Evolutionary conservation across 2,888 invertebrate genomes (phyloP).

Genomic region (Yponomeuta evonymella): DNA sequence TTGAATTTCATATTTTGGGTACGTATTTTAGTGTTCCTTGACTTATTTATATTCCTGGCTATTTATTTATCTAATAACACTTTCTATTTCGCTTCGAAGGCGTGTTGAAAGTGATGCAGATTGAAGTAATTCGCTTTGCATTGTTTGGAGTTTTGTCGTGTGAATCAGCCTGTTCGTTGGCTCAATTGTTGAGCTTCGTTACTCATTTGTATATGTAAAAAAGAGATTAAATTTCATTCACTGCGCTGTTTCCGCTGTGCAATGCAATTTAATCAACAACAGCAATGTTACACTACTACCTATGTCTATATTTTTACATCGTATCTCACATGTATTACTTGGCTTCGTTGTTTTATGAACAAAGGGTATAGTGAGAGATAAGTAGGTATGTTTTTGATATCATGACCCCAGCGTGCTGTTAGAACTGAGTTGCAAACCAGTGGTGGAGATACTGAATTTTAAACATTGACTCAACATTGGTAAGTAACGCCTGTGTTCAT

Average conservation of each 20-base stretch:
- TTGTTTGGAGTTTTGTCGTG: slow-evolving; percentile 8
- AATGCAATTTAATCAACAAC: neutral
- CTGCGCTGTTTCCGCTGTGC: slow-evolving; percentile 15
- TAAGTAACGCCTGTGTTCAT: too few relatives aligned
- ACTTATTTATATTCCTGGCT: neutral
- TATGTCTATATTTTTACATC: too few relatives aligned
- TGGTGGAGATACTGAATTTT: too few relatives aligned
- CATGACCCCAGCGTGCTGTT: too few relatives aligned
- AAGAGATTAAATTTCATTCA: slow-evolving; percentile 6
- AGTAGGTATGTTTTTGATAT: too few relatives aligned
- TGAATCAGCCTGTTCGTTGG: slow-evolving; percentile 1
- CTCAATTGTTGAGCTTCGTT: neutral
- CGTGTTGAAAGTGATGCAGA: neutral
- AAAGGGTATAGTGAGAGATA: too few relatives aligned
- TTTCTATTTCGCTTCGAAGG: neutral
- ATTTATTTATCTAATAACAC: neutral
- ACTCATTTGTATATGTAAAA: neutral
- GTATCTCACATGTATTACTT: too few relatives aligned
- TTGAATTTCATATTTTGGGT: slow-evolving; percentile 95
- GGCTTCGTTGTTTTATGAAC: too few relatives aligned
- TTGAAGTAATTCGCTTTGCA: neutral
- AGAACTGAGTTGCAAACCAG: too few relatives aligned
- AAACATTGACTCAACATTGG: too few relatives aligned
- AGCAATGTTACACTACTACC: too few relatives aligned
- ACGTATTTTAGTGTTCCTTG: slow-evolving; percentile 51